Conservation (phyloP, 1,140 invertebrate genomes). For the Papilio glaucus region DNA sequence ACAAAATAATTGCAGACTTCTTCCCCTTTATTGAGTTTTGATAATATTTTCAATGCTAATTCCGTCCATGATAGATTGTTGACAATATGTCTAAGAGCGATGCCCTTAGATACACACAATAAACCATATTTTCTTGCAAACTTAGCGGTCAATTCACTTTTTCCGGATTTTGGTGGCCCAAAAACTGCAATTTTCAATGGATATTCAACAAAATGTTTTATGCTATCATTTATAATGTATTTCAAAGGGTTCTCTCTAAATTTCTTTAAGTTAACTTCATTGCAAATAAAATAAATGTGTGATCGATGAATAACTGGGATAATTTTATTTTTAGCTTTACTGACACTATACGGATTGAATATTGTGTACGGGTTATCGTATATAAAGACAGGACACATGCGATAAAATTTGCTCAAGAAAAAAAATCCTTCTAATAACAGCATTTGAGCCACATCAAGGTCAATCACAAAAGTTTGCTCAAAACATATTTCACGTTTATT, state of each 20-base stretch:
- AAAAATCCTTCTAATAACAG: constrained; percentile 83
- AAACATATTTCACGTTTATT: constrained; percentile 80
- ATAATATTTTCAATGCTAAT: constrained; percentile 68
- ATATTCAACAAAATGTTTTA: constrained; percentile 73
- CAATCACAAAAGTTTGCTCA: constrained; percentile 83
- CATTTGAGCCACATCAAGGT: constrained; percentile 81
- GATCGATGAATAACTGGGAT: constrained; percentile 83
- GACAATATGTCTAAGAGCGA: constrained; percentile 78
- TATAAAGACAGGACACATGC: constrained; percentile 85
- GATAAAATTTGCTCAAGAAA: constrained; percentile 84
- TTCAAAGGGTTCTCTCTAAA: constrained; percentile 83
- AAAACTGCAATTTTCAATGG: constrained; percentile 90
- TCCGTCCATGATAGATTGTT: constrained; percentile 78
- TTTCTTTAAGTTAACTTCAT: constrained; percentile 71
- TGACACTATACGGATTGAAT: constrained; percentile 77
- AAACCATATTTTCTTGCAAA: constrained; percentile 81
- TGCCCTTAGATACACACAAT: constrained; percentile 79
- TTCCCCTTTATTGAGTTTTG: constrained; percentile 67
- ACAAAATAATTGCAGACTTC: constrained; percentile 69
- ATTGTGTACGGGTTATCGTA: constrained; percentile 75
- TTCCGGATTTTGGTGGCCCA: constrained; percentile 93
- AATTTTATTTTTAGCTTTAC: constrained; percentile 69
- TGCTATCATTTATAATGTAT: constrained; percentile 71
- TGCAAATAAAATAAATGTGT: constrained; percentile 85
- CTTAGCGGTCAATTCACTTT: constrained; percentile 86